Base-by-base conservation (phyloP, 2,113 vertebrate species). In the Etheostoma cragini region DNA sequence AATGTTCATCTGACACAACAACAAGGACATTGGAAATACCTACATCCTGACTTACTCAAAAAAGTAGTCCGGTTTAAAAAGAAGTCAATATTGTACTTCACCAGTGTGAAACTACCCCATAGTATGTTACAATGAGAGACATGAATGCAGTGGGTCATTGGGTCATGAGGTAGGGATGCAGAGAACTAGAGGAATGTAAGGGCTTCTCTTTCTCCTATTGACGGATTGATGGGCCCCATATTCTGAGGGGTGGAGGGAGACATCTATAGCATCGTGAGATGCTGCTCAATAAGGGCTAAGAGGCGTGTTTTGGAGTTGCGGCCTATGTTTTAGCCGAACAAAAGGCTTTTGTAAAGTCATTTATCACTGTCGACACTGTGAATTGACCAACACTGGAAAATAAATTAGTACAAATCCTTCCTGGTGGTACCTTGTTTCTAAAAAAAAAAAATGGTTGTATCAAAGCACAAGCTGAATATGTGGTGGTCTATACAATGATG, bases 171-270 rank as follows among this genome's bases (percentile, higher is more conserved):
- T 42, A 74, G 71, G 80, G 90, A 88, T 84, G 80, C 65, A 33
- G 78, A 26, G 83, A 83, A 86, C 82, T 67, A 42, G 81, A 85
- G 87, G 89, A 94, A 92, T 91, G 77, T 63, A 49, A 72, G 62
- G 45, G 47, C 66, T 63, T 80, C 78, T 83, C 66, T 91, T 90
- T 92, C 86, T 78, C 66, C 45, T 70, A 62, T 8, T 93, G 90
- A 90, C 52, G 54, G 87, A 92, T 89, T 90, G 90, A 92, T 90
- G 86, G 87, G 82, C 72, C 79, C 80, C 86, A 88, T 91, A 82
- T 90, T 90, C 90, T 62, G 42, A 47, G 80, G 81, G 85, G 67
- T 30, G 78, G 79, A 70, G 76, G 76, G 71, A 81, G 30, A 87
- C 78, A 58, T 82, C 78, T 12, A 78, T 35, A 4, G 64, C 61